These are phyloP conservation scores for Eupithecia pulchellata DNA, from an alignment of 2,888 invertebrate species.

Conservation along the genomic window DNA sequence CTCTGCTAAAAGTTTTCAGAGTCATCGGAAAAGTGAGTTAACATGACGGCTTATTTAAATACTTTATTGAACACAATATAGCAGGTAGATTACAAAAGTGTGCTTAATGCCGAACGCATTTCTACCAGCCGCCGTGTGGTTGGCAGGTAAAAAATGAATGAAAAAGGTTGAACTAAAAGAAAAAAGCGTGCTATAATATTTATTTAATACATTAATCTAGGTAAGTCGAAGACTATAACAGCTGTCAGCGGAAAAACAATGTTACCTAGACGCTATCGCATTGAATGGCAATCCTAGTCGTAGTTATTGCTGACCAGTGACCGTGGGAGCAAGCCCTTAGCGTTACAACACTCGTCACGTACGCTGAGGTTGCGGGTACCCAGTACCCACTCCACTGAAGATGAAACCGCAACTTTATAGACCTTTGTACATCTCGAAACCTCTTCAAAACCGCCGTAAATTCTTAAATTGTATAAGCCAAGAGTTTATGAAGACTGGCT, in stretches of 20 bases:
- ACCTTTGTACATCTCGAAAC: conserved; percentile 21
- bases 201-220: no score
- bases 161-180: no score
- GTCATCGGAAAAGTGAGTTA: not conserved
- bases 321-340: not conserved
- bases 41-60: no score
- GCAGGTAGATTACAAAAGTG: no score
- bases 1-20: not conserved
- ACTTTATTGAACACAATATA: no score
- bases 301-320: not conserved
- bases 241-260: not conserved
- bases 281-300: not conserved
- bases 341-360: conserved; percentile 31
- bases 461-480: conserved; percentile 18
- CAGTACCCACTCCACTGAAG: conserved; percentile 29
- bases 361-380: conserved; percentile 38
- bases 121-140: no score
- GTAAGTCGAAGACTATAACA: not conserved
- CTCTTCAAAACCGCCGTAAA: conserved; percentile 23
- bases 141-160: no score
- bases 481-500: not conserved
- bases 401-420: conserved; percentile 31
- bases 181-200: no score
- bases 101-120: no score
- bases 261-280: not conserved